phyloP scores from a whole-genome alignment of 2,113 vertebrate species.

The Callopanchax toddi region DNA sequence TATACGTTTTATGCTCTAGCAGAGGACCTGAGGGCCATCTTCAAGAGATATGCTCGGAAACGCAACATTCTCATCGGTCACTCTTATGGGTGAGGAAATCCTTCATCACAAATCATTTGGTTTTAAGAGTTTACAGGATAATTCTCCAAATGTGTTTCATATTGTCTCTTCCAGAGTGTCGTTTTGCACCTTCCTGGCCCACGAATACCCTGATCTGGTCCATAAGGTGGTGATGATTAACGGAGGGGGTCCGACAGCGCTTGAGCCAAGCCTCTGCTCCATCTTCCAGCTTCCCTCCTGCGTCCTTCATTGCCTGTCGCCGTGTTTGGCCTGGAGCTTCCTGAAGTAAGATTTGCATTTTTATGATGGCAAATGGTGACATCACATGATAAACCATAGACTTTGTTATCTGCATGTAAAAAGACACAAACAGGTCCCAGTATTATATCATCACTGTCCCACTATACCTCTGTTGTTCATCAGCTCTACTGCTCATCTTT shows the following conservation, averaged over 20 bases:
- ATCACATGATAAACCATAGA: no score
- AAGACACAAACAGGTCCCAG: no score
- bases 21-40: slow-evolving; percentile 91
- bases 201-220: slow-evolving; percentile 95
- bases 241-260: slow-evolving; percentile 91
- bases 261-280: slow-evolving; percentile 97
- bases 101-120: neutral
- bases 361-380: neutral
- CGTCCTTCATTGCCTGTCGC: slow-evolving; percentile 91
- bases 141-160: neutral
- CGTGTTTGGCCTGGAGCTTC: slow-evolving; percentile 97
- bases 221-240: slow-evolving; percentile 99
- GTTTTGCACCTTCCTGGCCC: slow-evolving; percentile 97
- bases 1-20: slow-evolving; percentile 96
- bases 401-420: no score
- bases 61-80: slow-evolving; percentile 95
- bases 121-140: neutral
- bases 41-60: slow-evolving; percentile 91
- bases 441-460: no score
- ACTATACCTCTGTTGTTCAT: no score
- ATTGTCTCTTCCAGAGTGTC: slow-evolving; percentile 83
- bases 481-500: no score
- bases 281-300: slow-evolving; percentile 97
- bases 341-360: slow-evolving; percentile 87
- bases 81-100: slow-evolving; percentile 87